Percentiles rank a stretch among this genome's conserved stretches.
Evolutionary conservation across 2,113 vertebrate species (phyloP).

Genomic region (Myotis yumanensis): DNA sequence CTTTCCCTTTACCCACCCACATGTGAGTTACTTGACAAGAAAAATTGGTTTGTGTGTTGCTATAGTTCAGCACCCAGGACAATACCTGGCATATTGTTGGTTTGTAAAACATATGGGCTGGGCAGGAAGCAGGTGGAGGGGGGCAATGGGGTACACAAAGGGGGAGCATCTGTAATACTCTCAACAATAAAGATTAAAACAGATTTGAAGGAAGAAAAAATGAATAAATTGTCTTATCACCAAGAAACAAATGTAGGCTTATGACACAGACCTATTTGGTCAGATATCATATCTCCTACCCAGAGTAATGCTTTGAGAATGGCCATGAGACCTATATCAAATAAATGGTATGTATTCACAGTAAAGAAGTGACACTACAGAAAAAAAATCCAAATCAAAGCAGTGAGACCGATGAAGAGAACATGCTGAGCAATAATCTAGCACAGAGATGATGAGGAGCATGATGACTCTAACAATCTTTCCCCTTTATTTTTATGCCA

Average conservation of each 20-base stretch:
- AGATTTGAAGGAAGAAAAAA: background rate
- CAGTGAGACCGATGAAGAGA: background rate
- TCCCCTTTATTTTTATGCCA: background rate
- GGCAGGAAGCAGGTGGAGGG: no score
- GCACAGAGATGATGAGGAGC: background rate
- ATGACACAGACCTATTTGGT: background rate
- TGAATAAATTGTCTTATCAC: background rate
- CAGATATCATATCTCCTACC: background rate
- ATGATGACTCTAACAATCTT: background rate
- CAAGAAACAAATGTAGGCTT: background rate
- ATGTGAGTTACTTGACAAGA: background rate
- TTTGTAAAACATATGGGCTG: background rate
- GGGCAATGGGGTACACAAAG: no score
- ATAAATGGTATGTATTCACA: background rate
- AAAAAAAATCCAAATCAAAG: background rate
- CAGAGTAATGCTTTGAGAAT: background rate
- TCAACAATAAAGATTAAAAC: no score
- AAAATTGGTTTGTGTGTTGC: background rate
- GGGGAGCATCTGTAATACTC: no score
- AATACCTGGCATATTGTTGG: background rate
- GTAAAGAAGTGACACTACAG: background rate
- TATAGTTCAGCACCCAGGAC: slow-evolving; percentile 55
- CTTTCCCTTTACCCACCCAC: background rate
- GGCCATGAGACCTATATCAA: background rate
- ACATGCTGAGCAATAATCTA: background rate